These are phyloP conservation scores for Pocota personata DNA, from an alignment of 2,888 invertebrate genomes.

Conservation along the genomic window DNA sequence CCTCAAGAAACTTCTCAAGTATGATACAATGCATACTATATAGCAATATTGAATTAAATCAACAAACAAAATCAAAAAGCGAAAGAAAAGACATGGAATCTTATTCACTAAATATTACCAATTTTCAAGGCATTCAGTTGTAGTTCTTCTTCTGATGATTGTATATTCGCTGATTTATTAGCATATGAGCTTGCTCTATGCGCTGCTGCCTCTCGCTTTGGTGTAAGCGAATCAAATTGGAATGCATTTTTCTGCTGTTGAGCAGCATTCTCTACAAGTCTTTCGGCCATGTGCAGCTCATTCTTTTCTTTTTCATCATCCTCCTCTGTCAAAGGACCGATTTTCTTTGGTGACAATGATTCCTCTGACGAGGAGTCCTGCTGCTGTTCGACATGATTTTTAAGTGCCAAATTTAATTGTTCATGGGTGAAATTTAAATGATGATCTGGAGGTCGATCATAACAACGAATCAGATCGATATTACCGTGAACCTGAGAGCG, in stretches of 20 bases:
- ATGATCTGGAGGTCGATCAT: constrained; percentile 75
- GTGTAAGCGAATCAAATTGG: constrained; percentile 83
- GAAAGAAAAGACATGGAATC: too few relatives aligned
- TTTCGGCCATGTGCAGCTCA: constrained; percentile 82
- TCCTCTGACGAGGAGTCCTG: constrained; percentile 75
- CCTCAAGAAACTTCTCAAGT: too few relatives aligned
- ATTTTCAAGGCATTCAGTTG: constrained; percentile 75
- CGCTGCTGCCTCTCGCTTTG: constrained; percentile 77
- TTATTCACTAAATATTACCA: constrained; percentile 54
- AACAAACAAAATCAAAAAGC: background rate
- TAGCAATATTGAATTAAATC: too few relatives aligned
- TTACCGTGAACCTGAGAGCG: constrained; percentile 74
- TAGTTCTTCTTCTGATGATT: constrained; percentile 73
- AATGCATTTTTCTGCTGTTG: constrained; percentile 82
- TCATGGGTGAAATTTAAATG: constrained; percentile 76
- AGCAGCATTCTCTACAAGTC: constrained; percentile 81
- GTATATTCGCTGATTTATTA: constrained; percentile 58
- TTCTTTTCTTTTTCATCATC: constrained; percentile 72
- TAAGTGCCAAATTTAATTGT: constrained; percentile 75
- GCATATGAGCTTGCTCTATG: constrained; percentile 51
- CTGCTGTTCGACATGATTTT: constrained; percentile 72
- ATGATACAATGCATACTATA: too few relatives aligned
- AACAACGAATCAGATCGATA: constrained; percentile 74
- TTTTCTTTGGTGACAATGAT: constrained; percentile 75
- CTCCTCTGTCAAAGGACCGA: constrained; percentile 68